Evolutionary conservation across 2,888 invertebrate species (phyloP).

Genomic region (Agriotes lineatus): DNA sequence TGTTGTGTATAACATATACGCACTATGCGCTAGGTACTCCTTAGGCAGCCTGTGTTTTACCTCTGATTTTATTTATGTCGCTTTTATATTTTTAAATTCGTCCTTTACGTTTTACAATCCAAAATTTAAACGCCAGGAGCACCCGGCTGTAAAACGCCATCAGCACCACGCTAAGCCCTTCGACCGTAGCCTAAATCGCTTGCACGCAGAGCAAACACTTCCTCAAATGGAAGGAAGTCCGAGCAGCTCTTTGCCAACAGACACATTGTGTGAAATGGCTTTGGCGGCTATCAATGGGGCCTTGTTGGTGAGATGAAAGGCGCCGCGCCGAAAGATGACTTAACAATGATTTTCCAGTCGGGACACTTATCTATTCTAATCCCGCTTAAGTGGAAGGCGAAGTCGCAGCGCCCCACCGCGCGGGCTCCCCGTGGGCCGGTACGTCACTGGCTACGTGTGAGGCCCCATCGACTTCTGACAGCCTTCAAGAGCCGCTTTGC

Average conservation of each 20-base stretch:
- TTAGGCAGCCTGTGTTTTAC: too few relatives aligned
- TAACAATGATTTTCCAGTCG: constrained; percentile 44
- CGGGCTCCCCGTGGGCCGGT: constrained; percentile 42
- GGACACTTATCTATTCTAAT: constrained; percentile 48
- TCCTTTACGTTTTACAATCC: too few relatives aligned
- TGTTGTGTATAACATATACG: too few relatives aligned
- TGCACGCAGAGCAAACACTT: constrained; percentile 30
- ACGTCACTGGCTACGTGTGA: constrained; percentile 35
- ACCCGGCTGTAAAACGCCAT: too few relatives aligned
- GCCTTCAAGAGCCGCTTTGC: too few relatives aligned
- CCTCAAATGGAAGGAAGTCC: constrained; percentile 27
- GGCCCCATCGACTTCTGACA: constrained; percentile 34
- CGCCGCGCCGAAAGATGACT: constrained; percentile 39
- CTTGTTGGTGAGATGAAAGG: constrained; percentile 39
- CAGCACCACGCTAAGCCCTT: background rate
- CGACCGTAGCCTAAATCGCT: too few relatives aligned
- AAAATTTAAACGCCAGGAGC: too few relatives aligned
- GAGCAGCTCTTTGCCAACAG: constrained; percentile 44
- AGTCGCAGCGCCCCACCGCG: constrained; percentile 46
- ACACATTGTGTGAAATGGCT: constrained; percentile 49
- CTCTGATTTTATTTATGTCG: too few relatives aligned
- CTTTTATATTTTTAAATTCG: too few relatives aligned
- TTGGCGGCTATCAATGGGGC: constrained; percentile 53
- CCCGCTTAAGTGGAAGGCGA: constrained; percentile 44
- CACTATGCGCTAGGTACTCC: too few relatives aligned